These are phyloP conservation scores for Salminus brasiliensis DNA, from an alignment of 2,113 vertebrate species.

Conservation along the genomic window DNA sequence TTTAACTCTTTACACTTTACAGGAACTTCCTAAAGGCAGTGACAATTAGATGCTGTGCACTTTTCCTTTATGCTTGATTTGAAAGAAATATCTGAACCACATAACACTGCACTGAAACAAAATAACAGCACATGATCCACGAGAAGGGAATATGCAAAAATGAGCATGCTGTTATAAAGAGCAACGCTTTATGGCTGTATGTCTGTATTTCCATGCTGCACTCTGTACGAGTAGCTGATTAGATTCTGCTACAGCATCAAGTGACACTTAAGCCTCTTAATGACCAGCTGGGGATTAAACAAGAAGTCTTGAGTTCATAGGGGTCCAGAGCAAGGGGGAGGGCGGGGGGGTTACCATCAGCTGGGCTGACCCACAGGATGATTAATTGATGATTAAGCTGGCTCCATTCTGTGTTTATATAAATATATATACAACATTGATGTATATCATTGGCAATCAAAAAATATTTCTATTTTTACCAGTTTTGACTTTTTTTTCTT, in stretches of 20 bases:
- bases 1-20: not conserved
- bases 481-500: too few species aligned
- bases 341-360: not conserved
- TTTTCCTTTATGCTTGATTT: not conserved
- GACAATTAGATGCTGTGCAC: not conserved
- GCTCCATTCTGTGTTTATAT: slow-evolving; percentile 22
- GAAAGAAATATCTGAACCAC: not conserved
- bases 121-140: not conserved
- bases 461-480: too few species aligned
- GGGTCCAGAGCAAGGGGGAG: not conserved
- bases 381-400: not conserved
- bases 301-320: slow-evolving; percentile 63
- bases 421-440: not conserved
- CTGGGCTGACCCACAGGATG: not conserved
- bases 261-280: slow-evolving; percentile 76
- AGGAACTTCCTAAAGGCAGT: not conserved
- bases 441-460: too few species aligned
- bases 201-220: slow-evolving; percentile 16
- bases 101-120: not conserved
- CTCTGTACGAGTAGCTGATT: slow-evolving; percentile 3
- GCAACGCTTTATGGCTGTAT: slow-evolving; percentile 7
- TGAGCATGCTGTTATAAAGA: not conserved
- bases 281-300: slow-evolving; percentile 75
- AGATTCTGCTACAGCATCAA: slow-evolving; percentile 53
- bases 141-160: not conserved